These are phyloP conservation scores for Chinchilla lanigera DNA, from an alignment of 2,113 vertebrate genomes.

Conservation along the genomic window DNA sequence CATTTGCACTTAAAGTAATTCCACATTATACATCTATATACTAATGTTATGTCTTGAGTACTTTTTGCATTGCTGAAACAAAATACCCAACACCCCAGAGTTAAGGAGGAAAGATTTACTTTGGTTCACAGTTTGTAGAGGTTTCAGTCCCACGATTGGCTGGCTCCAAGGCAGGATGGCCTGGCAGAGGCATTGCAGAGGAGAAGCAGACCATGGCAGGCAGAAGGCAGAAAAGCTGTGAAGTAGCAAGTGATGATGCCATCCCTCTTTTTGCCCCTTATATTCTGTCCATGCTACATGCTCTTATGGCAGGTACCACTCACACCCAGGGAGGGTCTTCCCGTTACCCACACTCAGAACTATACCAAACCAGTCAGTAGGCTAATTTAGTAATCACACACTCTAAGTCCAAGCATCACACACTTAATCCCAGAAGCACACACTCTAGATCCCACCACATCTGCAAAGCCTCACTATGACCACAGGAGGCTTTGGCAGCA, in stretches of 20 bases:
- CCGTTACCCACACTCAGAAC: neutral
- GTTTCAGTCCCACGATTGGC: neutral
- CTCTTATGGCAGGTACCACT: neutral
- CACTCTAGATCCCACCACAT: neutral
- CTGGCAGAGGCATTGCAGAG: neutral
- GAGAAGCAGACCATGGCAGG: neutral
- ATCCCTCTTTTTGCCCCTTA: neutral
- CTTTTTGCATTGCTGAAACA: neutral
- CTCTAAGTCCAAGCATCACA: neutral
- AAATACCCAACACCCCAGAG: neutral
- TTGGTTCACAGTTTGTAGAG: neutral
- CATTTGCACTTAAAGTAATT: neutral
- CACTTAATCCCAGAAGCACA: neutral
- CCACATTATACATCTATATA: neutral
- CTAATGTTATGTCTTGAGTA: neutral
- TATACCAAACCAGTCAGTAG: neutral
- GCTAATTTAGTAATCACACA: neutral
- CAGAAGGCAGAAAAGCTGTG: neutral
- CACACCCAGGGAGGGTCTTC: neutral
- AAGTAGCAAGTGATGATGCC: neutral
- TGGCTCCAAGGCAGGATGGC: neutral
- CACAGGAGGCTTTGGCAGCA: neutral
- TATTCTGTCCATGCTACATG: neutral
- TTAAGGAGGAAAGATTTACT: neutral
- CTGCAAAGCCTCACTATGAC: neutral